Base-by-base conservation (phyloP, 2,888 invertebrate genomes). In the Ellobium chinense region DNA sequence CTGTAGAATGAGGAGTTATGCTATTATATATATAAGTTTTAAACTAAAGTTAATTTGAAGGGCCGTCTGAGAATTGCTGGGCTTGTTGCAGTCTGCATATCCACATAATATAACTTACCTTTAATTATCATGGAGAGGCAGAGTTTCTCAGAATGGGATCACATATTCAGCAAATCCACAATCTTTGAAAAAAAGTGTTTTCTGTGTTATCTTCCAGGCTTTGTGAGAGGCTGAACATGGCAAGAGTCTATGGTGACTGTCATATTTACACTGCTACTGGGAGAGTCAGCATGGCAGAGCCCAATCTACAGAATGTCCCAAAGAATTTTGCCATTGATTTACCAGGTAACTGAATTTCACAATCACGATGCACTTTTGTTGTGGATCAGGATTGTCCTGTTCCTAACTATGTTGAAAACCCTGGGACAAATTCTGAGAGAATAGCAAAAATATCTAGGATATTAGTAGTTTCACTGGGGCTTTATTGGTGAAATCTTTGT, bases 291-390 rank as follows among this genome's bases (percentile, higher is more conserved):
- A 97, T 99, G 96, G 95, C 95, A 82, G 97, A 97, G 91, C 99
- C 99, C 0, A 98, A 97, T 93, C 93, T 99, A 58, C 99, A 99
- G 93, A 97, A 96, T 92, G 95, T 98, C 27, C 97, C 98, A 0
- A 96, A 97, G 88, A 96, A 97, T 89, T 98, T 98, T 93, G 93
- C 94, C 31, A 94, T 96, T 24, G 88, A 94, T 39, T 85, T 93
- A 46, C 87, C 89, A 84, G 90, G 91, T 91, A 46, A 29, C 65
- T 60, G 14, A 5, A 31, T 29, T 65, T 65, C n/a, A n/a, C n/a
- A n/a, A n/a, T n/a, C n/a, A n/a, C n/a, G n/a, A n/a, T n/a, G n/a
- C n/a, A n/a, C n/a, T 14, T 54, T 54, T 54, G 54, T 54, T 54
- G 12, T 14, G 18, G 54, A 18, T 54, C 54, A 14, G 54, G 54